Conservation (phyloP, 2,888 invertebrate species). For the Phorcus lineatus region DNA sequence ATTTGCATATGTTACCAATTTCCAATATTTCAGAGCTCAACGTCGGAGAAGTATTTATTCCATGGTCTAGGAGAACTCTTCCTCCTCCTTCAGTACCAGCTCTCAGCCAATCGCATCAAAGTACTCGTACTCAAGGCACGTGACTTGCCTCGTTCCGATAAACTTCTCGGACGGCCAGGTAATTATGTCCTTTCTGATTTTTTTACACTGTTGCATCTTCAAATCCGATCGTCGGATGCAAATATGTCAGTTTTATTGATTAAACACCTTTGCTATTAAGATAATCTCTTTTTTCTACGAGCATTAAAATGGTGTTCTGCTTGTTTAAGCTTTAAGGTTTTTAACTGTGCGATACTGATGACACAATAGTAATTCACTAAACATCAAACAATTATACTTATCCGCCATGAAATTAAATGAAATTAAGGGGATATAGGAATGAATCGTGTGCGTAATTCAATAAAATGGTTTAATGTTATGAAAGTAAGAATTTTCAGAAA, state of each 20-base stretch:
- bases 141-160: constrained; percentile 56
- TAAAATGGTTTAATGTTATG: too few species aligned
- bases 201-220: neutral
- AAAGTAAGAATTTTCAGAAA: too few species aligned
- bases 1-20: too few species aligned
- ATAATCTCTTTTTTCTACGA: too few species aligned
- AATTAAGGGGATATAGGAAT: too few species aligned
- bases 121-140: constrained; percentile 60
- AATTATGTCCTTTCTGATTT: neutral
- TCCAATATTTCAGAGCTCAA: constrained; percentile 51
- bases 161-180: constrained; percentile 53
- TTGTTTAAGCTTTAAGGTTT: too few species aligned
- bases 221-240: neutral
- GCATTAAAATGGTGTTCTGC: too few species aligned
- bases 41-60: constrained; percentile 53
- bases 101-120: constrained; percentile 56
- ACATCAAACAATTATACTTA: too few species aligned
- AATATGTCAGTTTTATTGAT: neutral
- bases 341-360: too few species aligned
- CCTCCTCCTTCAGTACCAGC: constrained; percentile 59
- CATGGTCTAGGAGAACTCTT: constrained; percentile 59
- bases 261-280: neutral
- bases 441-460: too few species aligned
- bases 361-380: too few species aligned
- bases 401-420: too few species aligned